Conservation (phyloP, 2,797 vertebrate species). For the Argyrosomus regius region DNA sequence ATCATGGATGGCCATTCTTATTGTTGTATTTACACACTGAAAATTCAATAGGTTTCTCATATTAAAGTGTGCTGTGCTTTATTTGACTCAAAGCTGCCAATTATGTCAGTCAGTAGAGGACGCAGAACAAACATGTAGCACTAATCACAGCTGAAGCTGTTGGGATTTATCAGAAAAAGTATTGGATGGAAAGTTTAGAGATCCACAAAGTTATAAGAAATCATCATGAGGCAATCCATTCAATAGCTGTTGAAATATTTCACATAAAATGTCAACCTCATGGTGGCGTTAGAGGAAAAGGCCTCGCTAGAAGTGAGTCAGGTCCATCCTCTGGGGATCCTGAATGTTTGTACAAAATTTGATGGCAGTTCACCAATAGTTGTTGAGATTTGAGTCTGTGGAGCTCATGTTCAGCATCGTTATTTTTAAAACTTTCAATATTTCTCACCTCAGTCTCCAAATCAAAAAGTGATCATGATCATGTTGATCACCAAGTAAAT, state of each 20-base stretch:
- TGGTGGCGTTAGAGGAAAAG: not conserved
- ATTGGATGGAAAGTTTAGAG: not conserved
- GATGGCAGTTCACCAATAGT: too few relatives aligned
- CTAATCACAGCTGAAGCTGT: not conserved
- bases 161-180: not conserved
- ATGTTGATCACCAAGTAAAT: not conserved
- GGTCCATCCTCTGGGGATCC: not conserved
- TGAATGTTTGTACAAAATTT: not conserved
- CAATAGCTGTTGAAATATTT: not conserved
- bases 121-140: not conserved
- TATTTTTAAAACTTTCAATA: not conserved
- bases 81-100: slow-evolving; percentile 27
- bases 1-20: not conserved
- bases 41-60: slow-evolving; percentile 21
- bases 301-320: not conserved
- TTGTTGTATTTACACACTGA: slow-evolving; percentile 23
- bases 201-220: slow-evolving; percentile 6
- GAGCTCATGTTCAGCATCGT: not conserved
- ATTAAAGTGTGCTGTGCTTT: slow-evolving; percentile 60
- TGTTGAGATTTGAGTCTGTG: too few relatives aligned
- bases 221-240: slow-evolving; percentile 6
- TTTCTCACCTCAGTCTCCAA: not conserved
- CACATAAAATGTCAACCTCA: not conserved
- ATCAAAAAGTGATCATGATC: not conserved
- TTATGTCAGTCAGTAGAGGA: slow-evolving; percentile 6